These are phyloP conservation scores for Solenopsis fugax DNA, from an alignment of 1,140 invertebrate genomes.

Conservation along the genomic window DNA sequence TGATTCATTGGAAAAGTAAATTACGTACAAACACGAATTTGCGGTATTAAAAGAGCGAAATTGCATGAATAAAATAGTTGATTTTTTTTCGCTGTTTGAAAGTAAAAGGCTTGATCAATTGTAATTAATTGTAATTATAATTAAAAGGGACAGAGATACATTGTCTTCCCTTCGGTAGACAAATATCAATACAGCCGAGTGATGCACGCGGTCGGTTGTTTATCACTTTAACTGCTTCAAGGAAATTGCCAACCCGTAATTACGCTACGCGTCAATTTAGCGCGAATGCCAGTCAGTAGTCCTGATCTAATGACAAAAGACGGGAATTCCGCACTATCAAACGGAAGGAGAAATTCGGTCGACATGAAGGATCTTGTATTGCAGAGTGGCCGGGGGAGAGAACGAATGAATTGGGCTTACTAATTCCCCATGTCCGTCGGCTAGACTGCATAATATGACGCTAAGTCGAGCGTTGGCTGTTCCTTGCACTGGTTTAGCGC, in stretches of 20 bases:
- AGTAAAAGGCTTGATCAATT: conserved; percentile 6
- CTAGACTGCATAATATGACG: conserved; percentile 45
- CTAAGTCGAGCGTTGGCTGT: conserved; percentile 12
- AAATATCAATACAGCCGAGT: conserved; percentile 8
- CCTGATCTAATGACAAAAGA: conserved; percentile 51
- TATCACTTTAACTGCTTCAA: conserved; percentile 34
- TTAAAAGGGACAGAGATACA: background rate
- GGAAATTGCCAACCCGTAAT: conserved; percentile 54
- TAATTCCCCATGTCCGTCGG: conserved; percentile 19
- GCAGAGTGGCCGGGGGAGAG: background rate
- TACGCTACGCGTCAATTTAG: conserved; percentile 50
- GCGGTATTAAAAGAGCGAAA: conserved; percentile 13
- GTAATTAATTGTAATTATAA: background rate
- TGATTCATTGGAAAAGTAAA: conserved; percentile 11
- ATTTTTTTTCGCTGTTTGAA: background rate
- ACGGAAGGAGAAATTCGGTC: conserved; percentile 47
- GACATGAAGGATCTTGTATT: conserved; percentile 24
- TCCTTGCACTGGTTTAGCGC: conserved; percentile 20
- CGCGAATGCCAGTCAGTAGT: conserved; percentile 30
- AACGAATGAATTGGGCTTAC: background rate
- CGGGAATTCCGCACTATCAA: conserved; percentile 47
- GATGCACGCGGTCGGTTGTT: conserved; percentile 29
- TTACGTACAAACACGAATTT: background rate
- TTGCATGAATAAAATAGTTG: background rate
- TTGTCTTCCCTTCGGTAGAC: background rate